These are phyloP conservation scores for Xenops minutus DNA, from an alignment of 2,797 vertebrate species.

Conservation along the genomic window DNA sequence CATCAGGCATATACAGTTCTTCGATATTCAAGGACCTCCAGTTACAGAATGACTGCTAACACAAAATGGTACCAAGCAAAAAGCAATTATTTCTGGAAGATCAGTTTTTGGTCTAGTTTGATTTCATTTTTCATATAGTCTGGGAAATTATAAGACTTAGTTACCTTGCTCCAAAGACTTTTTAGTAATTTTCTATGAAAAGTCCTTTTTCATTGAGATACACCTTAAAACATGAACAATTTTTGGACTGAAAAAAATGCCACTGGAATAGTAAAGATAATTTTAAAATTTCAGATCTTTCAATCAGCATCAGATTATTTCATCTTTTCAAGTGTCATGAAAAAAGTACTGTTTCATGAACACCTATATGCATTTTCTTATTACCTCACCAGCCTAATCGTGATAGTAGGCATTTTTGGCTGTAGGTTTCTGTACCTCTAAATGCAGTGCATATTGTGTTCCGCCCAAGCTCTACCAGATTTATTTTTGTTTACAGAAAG, in stretches of 20 bases:
- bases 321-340: not conserved
- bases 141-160: not conserved
- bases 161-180: not conserved
- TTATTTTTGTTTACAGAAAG: not conserved
- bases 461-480: not conserved
- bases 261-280: not conserved
- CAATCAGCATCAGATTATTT: not conserved
- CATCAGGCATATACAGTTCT: not conserved
- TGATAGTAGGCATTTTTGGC: not conserved
- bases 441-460: not conserved
- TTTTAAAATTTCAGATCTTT: not conserved
- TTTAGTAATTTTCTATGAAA: not conserved
- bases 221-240: not conserved
- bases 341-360: not conserved
- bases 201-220: not conserved
- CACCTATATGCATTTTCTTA: not conserved
- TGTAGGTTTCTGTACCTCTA: not conserved
- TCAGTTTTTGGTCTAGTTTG: not conserved
- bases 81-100: not conserved
- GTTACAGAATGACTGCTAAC: not conserved
- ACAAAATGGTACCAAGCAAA: not conserved
- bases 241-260: not conserved
- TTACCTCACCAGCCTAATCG: not conserved
- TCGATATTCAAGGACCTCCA: not conserved
- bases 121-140: not conserved